Percentiles rank a stretch among this genome's conserved stretches.
phyloP scores from a whole-genome alignment of 1,140 invertebrate genomes.

The Aculops lycopersici region DNA sequence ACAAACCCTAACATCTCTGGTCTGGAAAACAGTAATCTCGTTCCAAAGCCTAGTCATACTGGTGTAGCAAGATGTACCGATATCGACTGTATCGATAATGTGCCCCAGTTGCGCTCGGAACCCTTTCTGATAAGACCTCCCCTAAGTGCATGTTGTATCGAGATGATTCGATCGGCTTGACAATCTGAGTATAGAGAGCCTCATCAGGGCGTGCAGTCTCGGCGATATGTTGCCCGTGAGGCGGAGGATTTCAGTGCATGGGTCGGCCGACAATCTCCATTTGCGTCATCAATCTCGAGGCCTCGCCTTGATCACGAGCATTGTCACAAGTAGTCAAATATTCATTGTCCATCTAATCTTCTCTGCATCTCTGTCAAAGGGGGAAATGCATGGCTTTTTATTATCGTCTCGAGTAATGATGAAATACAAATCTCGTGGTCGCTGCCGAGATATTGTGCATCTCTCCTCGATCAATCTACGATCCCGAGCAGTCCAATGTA shows the following conservation, averaged over 20 bases:
- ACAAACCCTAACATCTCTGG: constrained; percentile 91
- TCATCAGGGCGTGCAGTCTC: constrained; percentile 38
- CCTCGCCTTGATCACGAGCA: constrained; percentile 39
- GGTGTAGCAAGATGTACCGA: constrained; percentile 97
- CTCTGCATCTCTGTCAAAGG: constrained; percentile 52
- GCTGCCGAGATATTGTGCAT: too few species aligned
- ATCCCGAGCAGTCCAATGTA: too few species aligned
- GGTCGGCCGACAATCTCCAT: constrained; percentile 79
- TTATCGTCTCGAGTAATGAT: constrained; percentile 81
- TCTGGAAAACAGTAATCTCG: constrained; percentile 75
- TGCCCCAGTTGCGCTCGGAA: constrained; percentile 57
- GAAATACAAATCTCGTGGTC: too few species aligned
- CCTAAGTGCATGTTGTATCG: constrained; percentile 38
- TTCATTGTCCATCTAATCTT: constrained; percentile 59
- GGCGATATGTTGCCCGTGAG: constrained; percentile 68
- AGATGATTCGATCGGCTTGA: constrained; percentile 75
- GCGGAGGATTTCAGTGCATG: constrained; percentile 88
- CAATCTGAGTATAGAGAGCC: constrained; percentile 41
- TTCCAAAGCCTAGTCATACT: constrained; percentile 67
- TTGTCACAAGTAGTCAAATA: constrained; percentile 70
- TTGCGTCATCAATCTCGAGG: constrained; percentile 57
- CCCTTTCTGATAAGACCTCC: constrained; percentile 52
- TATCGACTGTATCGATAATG: constrained; percentile 95
- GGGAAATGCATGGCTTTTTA: constrained; percentile 83
- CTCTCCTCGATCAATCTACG: too few species aligned